Evolutionary conservation across 2,888 invertebrate genomes (phyloP).

Genomic region (Apotomis capreana): DNA sequence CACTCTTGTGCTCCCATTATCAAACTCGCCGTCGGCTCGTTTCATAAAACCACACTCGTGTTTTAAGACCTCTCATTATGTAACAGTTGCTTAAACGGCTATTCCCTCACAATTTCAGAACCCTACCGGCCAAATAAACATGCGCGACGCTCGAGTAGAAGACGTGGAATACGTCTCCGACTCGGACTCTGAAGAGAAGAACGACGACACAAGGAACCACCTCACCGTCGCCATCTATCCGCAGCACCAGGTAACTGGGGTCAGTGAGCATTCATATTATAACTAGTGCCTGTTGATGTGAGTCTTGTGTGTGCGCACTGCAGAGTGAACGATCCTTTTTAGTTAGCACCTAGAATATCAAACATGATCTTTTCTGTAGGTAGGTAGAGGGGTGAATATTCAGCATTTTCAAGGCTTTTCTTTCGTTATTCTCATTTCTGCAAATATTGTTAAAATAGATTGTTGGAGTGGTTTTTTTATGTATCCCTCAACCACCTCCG

Average conservation of each 20-base stretch:
- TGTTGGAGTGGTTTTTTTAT: no score
- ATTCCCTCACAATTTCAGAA: slow-evolving; percentile 82
- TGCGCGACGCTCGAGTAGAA: slow-evolving; percentile 97
- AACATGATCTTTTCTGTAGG: no score
- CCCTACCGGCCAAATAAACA: slow-evolving; percentile 96
- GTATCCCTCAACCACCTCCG: no score
- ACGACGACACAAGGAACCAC: slow-evolving; percentile 87
- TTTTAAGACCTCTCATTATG: no score
- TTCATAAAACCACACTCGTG: no score
- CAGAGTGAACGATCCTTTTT: not conserved
- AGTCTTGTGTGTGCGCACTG: not conserved
- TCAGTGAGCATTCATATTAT: slow-evolving; percentile 50
- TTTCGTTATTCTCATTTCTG: no score
- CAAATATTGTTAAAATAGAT: no score
- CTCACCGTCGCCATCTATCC: slow-evolving; percentile 97
- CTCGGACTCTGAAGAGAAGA: slow-evolving; percentile 94
- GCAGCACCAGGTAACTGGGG: slow-evolving; percentile 87
- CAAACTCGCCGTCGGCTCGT: no score
- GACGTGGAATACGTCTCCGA: slow-evolving; percentile 97
- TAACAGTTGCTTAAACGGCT: no score
- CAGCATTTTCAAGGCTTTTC: no score
- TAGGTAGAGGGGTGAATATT: no score
- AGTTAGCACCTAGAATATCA: not conserved
- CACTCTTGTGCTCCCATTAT: no score
- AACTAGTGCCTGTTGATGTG: not conserved